Base-by-base conservation (phyloP, 2,113 vertebrate species). In the Catagonus wagneri region DNA sequence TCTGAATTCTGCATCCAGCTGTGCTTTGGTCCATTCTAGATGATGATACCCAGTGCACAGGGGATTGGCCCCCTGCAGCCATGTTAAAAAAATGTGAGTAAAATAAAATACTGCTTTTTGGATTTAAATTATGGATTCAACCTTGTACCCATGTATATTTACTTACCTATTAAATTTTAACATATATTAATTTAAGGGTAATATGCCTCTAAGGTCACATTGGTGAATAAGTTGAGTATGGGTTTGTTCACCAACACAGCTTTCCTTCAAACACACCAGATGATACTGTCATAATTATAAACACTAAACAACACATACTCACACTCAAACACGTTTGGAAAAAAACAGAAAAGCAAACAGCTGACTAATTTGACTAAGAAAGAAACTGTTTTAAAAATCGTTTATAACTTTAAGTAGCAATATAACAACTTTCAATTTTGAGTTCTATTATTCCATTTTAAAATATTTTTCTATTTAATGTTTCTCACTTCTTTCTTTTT, bases 101-200 rank as follows among this genome's bases (percentile, higher is more conserved):
- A 44, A 50, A 66, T 22, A 36, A 80, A 72, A 23, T 11, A 63
- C n/a, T 32, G 0, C 1, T 74, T 60, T 89, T 76, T 89, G 20
- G 4, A 58, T 54, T 58, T n/a, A 54, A 69, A 80, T 36, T 63
- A 36, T 56, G 44, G 0, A 29, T 91, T 78, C 50, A 85, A 22
- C 3, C 16, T 44, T 44, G 27, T 13, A n/a, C 10, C n/a, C 25
- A 6, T n/a, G 56, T 74, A 32, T 85, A 58, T 86, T 93, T 65
- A 85, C 13, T 80, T 72, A 39, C 39, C 61, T 74, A 34, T 68
- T 94, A 92, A 56, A 39, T 69, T 25, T 89, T 6, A 56, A 52
- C 61, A 7, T 68, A 16, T 74, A 44, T 84, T 44, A 23, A 71
- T 39, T 78, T 39, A 92, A 72, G 16, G 6, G 12, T 79, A 60